phyloP scores from a whole-genome alignment of 2,888 invertebrate genomes.

The Phlogophora meticulosa region DNA sequence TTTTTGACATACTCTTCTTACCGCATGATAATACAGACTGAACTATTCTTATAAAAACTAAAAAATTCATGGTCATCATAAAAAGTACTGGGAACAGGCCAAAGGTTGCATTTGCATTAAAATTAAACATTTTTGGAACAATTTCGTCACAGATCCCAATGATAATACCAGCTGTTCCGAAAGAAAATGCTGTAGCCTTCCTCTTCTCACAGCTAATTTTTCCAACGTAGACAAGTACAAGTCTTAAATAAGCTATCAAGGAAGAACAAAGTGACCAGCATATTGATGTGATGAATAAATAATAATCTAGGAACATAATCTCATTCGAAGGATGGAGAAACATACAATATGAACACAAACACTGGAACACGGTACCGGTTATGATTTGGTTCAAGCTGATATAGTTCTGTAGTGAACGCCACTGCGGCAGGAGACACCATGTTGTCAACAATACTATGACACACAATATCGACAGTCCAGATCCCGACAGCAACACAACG shows the following conservation, averaged over 20 bases:
- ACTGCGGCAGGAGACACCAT: constrained; percentile 45
- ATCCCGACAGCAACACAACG: constrained; percentile 1
- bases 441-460: constrained; percentile 23
- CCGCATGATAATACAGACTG: constrained; percentile 47
- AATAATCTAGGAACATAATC: not conserved
- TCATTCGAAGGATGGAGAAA: rapidly evolving
- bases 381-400: constrained; percentile 46
- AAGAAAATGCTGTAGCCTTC: constrained; percentile 43
- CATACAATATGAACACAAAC: not conserved
- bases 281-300: constrained; percentile 28
- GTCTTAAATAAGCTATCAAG: constrained; percentile 49
- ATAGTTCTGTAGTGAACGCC: constrained; percentile 50
- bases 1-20: constrained; percentile 34
- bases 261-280: constrained; percentile 57
- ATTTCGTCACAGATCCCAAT: constrained; percentile 22
- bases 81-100: not conserved
- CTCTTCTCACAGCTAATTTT: constrained; percentile 48
- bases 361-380: constrained; percentile 20
- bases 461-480: constrained; percentile 37
- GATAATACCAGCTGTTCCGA: constrained; percentile 1
- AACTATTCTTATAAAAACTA: constrained; percentile 46
- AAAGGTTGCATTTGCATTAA: not conserved
- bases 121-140: not conserved
- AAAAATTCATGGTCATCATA: constrained; percentile 23
- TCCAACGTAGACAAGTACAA: constrained; percentile 50